Conservation (phyloP, 2,888 invertebrate species). For the Diarsia dahlii region DNA sequence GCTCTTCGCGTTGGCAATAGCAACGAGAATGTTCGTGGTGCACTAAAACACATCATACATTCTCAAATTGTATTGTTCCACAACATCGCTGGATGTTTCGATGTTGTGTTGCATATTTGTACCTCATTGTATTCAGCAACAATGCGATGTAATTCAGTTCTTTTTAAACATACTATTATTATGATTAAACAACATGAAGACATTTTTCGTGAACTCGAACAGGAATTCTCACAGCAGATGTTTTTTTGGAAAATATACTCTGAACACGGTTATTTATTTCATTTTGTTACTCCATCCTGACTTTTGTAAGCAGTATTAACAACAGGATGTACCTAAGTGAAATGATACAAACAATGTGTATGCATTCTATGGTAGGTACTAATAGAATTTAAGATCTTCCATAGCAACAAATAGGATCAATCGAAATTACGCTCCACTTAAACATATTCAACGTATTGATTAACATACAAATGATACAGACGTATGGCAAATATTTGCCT, state of each 20-base stretch:
- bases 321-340: not conserved
- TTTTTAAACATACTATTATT: constrained; percentile 13
- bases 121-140: constrained; percentile 34
- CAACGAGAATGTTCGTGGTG: constrained; percentile 56
- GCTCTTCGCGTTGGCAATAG: constrained; percentile 59
- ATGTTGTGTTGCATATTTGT: constrained; percentile 37
- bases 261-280: not conserved
- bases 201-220: not conserved
- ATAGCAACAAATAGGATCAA: constrained; percentile 8
- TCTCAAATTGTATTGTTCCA: constrained; percentile 64
- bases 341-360: not conserved
- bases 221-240: not conserved
- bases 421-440: constrained; percentile 14
- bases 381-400: constrained; percentile 2
- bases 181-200: constrained; percentile 8
- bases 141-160: constrained; percentile 23
- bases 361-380: not conserved
- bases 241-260: not conserved
- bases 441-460: constrained; percentile 13
- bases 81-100: constrained; percentile 35
- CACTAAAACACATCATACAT: constrained; percentile 55
- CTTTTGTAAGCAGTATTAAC: not conserved
- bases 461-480: constrained; percentile 50
- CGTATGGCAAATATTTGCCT: constrained; percentile 65
- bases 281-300: not conserved